Conservation (phyloP, 1,140 invertebrate species). For the Agrilus planipennis region DNA sequence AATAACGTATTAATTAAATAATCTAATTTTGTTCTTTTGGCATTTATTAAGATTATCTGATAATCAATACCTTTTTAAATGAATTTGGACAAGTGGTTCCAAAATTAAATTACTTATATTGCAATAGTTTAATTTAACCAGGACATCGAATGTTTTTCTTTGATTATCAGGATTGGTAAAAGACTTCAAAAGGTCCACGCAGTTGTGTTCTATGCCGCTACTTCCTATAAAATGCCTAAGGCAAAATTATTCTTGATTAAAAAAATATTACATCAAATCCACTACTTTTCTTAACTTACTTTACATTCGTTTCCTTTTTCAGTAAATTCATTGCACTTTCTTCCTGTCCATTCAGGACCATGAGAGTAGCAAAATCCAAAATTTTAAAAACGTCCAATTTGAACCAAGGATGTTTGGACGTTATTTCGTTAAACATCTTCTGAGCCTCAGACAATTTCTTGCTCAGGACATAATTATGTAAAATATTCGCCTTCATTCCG, state of each 20-base stretch:
- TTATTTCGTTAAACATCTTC: slow-evolving; percentile 34
- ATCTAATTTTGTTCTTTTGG: neutral
- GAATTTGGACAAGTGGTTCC: slow-evolving; percentile 36
- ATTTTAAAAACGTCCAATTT: slow-evolving; percentile 43
- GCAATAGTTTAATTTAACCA: slow-evolving; percentile 37
- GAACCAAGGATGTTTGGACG: slow-evolving; percentile 34
- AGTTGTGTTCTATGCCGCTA: slow-evolving; percentile 26
- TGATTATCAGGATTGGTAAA: slow-evolving; percentile 33
- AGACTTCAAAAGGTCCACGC: slow-evolving; percentile 36
- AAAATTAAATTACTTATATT: slow-evolving; percentile 35
- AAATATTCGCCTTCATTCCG: slow-evolving; percentile 41
- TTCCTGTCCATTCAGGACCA: slow-evolving; percentile 37
- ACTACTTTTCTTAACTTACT: neutral
- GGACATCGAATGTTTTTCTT: slow-evolving; percentile 34
- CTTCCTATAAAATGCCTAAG: slow-evolving; percentile 24
- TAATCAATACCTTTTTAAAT: slow-evolving; percentile 37
- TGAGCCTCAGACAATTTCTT: slow-evolving; percentile 38
- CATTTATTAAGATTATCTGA: neutral
- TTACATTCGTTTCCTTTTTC: slow-evolving; percentile 25
- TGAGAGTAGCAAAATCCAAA: slow-evolving; percentile 39
- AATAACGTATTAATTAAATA: slow-evolving; percentile 4
- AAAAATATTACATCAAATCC: neutral
- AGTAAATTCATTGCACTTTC: slow-evolving; percentile 37
- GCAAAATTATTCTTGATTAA: slow-evolving; percentile 1
- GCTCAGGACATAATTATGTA: slow-evolving; percentile 39